A percentile compares a stretch with the other conserved stretches of the same genome.
These are phyloP conservation scores for Lepilemur ruficaudatus DNA, from an alignment of 2,797 vertebrate genomes.

Conservation along the genomic window DNA sequence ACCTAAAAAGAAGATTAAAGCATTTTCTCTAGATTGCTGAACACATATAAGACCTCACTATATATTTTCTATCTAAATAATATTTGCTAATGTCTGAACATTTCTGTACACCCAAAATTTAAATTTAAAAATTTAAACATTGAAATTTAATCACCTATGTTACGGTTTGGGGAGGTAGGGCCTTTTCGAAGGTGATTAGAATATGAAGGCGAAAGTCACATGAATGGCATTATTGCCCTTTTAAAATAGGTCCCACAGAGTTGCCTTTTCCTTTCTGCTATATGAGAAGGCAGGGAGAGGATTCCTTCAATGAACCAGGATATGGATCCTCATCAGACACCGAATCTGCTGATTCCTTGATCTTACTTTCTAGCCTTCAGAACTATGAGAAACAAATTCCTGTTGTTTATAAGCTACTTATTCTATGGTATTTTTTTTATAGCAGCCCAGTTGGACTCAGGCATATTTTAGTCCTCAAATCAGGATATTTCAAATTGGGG, in stretches of 20 bases:
- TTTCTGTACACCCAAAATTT: not conserved
- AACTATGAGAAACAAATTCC: not conserved
- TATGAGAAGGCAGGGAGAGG: not conserved
- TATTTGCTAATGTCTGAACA: not conserved
- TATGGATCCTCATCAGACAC: fast-evolving
- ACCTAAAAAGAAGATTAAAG: not conserved
- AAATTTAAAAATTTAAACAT: not conserved
- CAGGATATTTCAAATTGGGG: not conserved
- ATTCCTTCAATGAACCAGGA: not conserved
- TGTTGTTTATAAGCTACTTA: not conserved
- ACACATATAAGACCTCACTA: not conserved
- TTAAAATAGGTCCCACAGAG: fast-evolving
- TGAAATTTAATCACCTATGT: not conserved
- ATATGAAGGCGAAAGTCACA: not conserved
- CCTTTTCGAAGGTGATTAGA: not conserved
- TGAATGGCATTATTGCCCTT: not conserved
- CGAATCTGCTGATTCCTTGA: not conserved
- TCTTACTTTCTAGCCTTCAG: not conserved
- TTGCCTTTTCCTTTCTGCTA: fast-evolving
- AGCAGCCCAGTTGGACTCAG: not conserved
- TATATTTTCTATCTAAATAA: not conserved
- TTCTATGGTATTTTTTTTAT: not conserved
- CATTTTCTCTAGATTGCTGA: not conserved
- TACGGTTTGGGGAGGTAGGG: too few species aligned
- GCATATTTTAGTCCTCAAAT: not conserved